Percentiles rank a stretch among this genome's conserved stretches.
phyloP scores from a whole-genome alignment of 1,140 invertebrate species.

The Cyphomyrmex costatus region DNA sequence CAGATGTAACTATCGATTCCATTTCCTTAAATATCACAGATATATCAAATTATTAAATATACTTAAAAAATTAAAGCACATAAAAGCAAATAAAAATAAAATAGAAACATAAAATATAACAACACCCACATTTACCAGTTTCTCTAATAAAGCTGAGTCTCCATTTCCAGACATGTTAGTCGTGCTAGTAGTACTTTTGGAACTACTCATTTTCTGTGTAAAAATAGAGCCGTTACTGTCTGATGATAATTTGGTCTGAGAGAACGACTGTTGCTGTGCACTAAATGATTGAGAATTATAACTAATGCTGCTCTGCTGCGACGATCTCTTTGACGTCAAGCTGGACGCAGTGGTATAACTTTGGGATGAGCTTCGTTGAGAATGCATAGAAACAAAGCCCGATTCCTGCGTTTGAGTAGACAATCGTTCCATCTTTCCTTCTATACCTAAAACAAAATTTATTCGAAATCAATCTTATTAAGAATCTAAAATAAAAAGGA shows the following conservation, averaged over 20 bases:
- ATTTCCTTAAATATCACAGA: slow-evolving; percentile 77
- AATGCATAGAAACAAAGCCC: slow-evolving; percentile 92
- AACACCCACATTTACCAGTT: slow-evolving; percentile 84
- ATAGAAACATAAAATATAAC: slow-evolving; percentile 59
- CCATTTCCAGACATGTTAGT: slow-evolving; percentile 79
- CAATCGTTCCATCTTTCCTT: slow-evolving; percentile 85
- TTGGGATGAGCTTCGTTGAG: slow-evolving; percentile 88
- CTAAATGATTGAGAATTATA: slow-evolving; percentile 85
- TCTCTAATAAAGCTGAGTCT: slow-evolving; percentile 80
- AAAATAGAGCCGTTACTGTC: slow-evolving; percentile 83
- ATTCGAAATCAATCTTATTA: not conserved
- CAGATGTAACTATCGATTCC: slow-evolving; percentile 77
- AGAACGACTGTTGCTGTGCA: slow-evolving; percentile 84
- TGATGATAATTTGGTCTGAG: slow-evolving; percentile 82
- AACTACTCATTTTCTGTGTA: slow-evolving; percentile 81
- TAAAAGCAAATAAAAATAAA: slow-evolving; percentile 19
- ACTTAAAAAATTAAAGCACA: not conserved
- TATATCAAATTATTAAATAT: not conserved
- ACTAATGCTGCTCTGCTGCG: slow-evolving; percentile 87
- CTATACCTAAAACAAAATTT: slow-evolving; percentile 80
- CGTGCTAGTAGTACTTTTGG: slow-evolving; percentile 81
- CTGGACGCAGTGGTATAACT: slow-evolving; percentile 87
- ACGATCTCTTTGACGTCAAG: slow-evolving; percentile 88
- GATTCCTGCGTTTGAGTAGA: slow-evolving; percentile 87
- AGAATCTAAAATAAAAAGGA: not conserved